These are phyloP conservation scores for Lathronympha strigana DNA, from an alignment of 2,888 invertebrate species.

Conservation along the genomic window DNA sequence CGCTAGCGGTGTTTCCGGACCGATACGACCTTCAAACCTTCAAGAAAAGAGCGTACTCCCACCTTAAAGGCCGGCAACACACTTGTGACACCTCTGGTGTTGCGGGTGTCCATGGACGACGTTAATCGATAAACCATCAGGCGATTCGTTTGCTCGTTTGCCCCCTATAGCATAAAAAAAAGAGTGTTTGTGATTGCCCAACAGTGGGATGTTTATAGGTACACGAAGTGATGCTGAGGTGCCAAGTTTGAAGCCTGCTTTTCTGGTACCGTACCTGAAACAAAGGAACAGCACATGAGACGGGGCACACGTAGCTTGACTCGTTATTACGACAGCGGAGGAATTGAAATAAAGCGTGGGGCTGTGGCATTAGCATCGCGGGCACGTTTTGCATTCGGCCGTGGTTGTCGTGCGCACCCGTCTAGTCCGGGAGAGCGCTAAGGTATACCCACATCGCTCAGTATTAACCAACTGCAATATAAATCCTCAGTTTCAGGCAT, in stretches of 20 bases:
- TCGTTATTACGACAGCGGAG: neutral
- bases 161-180: too few species aligned
- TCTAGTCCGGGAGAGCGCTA: neutral
- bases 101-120: too few species aligned
- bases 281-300: slow-evolving; percentile 10
- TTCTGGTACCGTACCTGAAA: slow-evolving; percentile 7
- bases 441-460: neutral
- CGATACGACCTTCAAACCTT: too few species aligned
- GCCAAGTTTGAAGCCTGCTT: neutral
- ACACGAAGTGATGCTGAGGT: too few species aligned
- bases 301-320: neutral
- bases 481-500: neutral
- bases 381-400: slow-evolving; percentile 30
- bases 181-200: too few species aligned
- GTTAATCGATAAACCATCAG: too few species aligned
- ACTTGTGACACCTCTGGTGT: too few species aligned
- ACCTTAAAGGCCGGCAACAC: too few species aligned
- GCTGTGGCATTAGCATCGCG: slow-evolving; percentile 20
- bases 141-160: too few species aligned
- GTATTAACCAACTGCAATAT: neutral
- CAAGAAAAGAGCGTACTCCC: too few species aligned
- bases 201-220: too few species aligned
- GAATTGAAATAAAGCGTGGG: slow-evolving; percentile 27
- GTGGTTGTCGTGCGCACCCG: slow-evolving; percentile 10
- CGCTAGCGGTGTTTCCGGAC: too few species aligned